Conservation (phyloP, 2,888 invertebrate genomes). For the Leucania comma region DNA sequence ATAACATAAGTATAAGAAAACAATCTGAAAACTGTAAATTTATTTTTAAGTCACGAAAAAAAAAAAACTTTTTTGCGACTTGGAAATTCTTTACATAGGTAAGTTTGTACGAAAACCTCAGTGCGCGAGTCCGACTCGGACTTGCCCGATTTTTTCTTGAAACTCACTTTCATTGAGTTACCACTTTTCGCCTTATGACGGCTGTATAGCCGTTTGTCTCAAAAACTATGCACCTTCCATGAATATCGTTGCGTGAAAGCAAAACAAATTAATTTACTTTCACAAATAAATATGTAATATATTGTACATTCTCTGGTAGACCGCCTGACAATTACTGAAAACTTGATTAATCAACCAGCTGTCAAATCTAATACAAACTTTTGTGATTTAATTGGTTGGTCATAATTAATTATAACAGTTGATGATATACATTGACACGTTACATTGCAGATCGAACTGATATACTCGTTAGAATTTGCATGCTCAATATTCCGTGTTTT, state of each 20-base stretch:
- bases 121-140: too few species aligned
- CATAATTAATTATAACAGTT: constrained; percentile 26
- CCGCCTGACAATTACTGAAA: neutral
- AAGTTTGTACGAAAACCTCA: too few species aligned
- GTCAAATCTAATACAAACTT: neutral
- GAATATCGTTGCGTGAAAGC: constrained; percentile 25
- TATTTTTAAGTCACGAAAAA: too few species aligned
- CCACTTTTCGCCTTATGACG: too few species aligned
- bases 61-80: too few species aligned
- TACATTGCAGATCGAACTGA: constrained; percentile 2
- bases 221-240: constrained; percentile 6
- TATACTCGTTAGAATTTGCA: neutral
- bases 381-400: neutral
- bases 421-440: neutral
- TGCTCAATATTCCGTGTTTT: too few species aligned
- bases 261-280: constrained; percentile 24
- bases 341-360: constrained; percentile 2
- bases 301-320: neutral
- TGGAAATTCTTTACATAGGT: too few species aligned
- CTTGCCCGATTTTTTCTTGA: too few species aligned
- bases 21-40: too few species aligned
- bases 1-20: too few species aligned
- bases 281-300: neutral
- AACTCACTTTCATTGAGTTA: too few species aligned
- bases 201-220: neutral